Evolutionary conservation across 2,888 invertebrate species (phyloP), one percentile per base, ranked within the genome.

Genomic region (Himalopsyche kuldschensis): DNA sequence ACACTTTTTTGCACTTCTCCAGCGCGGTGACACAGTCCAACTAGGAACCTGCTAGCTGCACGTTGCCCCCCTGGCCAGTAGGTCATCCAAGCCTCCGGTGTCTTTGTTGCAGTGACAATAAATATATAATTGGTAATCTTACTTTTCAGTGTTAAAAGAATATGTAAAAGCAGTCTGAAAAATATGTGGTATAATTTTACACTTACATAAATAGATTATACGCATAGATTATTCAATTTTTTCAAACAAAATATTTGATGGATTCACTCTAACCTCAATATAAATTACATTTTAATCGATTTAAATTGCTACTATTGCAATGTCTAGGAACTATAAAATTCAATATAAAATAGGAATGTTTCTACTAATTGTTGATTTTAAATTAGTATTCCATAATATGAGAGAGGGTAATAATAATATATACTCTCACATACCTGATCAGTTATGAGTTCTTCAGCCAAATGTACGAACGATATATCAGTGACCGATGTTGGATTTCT

Each of bases 41-140:
- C 77, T 11, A 86, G 46, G 55, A 85, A 85, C 20, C 80, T 41
- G 3, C 76, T 81, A 11, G 86, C 86, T 6, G 79, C 32, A 1
- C 48, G 27, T 0, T 84, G 84, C 31, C 83, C 84, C 1, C 95
- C 95, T 78, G 93, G 92, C 96, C 96, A 97, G 32, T 92, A 88
- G n/a, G 90, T 89, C 85, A 92, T 89, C 96, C 96, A 97, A 8
- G 89, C 88, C 75, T 90, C 89, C 0, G 96, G 96, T 0, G 95
- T 95, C 94, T 96, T 63, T 89, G 41, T 10, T 17, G 78, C 76
- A n/a, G 35, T 27, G 20, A 55, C 10, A 20, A 55, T 55, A 3
- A 41, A 41, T 15, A 41, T 41, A 3, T 41, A 41, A 41, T 41
- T n/a, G 20, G 8, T 69, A 27, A 30, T 24, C 17, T 69, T 24